These are phyloP conservation scores for Chloropsis cyanopogon DNA, from an alignment of 2,113 vertebrate genomes.

Conservation along the genomic window DNA sequence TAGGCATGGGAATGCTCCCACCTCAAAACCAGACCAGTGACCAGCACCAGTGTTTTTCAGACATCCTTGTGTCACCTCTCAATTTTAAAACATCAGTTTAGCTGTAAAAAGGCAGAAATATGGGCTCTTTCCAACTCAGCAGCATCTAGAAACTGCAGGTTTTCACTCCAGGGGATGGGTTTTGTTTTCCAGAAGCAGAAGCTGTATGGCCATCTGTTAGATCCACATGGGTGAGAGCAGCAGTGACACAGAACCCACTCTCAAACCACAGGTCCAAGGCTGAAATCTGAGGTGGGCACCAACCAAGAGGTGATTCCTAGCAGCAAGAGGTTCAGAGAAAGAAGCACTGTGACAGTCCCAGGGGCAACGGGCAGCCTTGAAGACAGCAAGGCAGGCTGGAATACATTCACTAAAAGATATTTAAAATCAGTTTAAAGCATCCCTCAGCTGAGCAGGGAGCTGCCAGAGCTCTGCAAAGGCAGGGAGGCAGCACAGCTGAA, in stretches of 20 bases:
- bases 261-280: neutral
- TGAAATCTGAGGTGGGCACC: neutral
- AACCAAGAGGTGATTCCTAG: neutral
- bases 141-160: neutral
- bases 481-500: neutral
- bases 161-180: neutral
- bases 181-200: neutral
- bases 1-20: neutral
- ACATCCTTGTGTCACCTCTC: neutral
- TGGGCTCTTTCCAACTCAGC: neutral
- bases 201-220: neutral
- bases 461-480: neutral
- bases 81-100: neutral
- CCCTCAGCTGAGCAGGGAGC: neutral
- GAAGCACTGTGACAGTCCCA: rapidly evolving
- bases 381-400: neutral
- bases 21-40: neutral
- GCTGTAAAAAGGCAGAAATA: neutral
- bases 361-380: neutral
- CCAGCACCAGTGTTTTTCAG: neutral
- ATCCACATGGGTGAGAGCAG: neutral
- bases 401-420: neutral
- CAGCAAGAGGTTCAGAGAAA: neutral
- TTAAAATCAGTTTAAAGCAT: neutral
- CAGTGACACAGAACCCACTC: neutral